Conservation (phyloP, 2,113 vertebrate species). For the Eulacestoma nigropectus region DNA sequence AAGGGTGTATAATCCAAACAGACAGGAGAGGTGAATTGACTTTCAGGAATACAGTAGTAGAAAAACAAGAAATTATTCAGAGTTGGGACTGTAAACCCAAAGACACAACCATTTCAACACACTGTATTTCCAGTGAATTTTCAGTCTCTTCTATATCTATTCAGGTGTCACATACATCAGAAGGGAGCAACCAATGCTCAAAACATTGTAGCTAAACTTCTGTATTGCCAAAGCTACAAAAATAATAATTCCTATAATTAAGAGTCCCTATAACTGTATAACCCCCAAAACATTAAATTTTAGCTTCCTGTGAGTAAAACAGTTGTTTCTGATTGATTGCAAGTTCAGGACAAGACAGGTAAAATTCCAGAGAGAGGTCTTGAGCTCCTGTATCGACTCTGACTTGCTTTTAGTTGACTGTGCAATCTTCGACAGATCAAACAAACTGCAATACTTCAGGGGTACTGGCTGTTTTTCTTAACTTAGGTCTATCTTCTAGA, state of each 20-base stretch:
- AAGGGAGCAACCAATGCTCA: neutral
- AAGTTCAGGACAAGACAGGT: neutral
- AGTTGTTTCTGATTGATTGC: neutral
- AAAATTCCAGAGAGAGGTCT: neutral
- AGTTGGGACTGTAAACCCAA: neutral
- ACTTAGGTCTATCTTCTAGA: neutral
- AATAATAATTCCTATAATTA: neutral
- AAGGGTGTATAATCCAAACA: neutral
- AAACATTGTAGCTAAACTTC: neutral
- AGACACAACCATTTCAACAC: neutral
- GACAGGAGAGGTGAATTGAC: neutral
- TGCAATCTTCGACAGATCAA: neutral
- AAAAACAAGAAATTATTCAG: neutral
- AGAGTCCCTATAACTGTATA: neutral
- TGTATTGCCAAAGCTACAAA: neutral
- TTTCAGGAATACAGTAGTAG: neutral
- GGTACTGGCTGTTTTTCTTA: neutral
- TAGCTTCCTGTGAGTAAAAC: neutral
- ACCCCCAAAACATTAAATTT: neutral
- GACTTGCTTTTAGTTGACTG: neutral
- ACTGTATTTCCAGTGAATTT: neutral
- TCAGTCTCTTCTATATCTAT: neutral
- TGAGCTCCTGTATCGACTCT: neutral
- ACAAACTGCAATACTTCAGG: neutral
- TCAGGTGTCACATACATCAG: neutral